Base-by-base conservation (phyloP, 2,888 invertebrate genomes). In the Scrobipalpa costella region DNA sequence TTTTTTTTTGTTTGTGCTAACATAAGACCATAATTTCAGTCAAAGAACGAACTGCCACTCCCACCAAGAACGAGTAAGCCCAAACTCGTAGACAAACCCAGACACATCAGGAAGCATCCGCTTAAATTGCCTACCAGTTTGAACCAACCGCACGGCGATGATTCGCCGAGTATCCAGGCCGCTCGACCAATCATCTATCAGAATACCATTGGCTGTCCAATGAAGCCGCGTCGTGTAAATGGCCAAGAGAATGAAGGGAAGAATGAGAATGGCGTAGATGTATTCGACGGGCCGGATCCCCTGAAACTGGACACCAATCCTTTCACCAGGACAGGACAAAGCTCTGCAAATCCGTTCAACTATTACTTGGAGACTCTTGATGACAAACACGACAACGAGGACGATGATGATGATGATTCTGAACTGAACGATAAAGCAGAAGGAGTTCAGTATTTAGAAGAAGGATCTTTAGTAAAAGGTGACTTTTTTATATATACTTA, bases 51-150 rank as follows among this genome's bases (percentile, higher is more conserved):
- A 17, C 70, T 90, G 1, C 89, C 89, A 0, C 71, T 90, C 0
- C 90, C 90, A 1, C 89, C 90, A 0, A 75, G 87, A 1, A 75
- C 78, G 0, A 80, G 73, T 1, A 89, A 90, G 59, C 84, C 86
- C 0, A 84, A 81, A 64, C 70, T 90, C 1, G 74, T 90, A 0
- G 87, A 90, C 69, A 87, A 84, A 61, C 86, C 86, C 0, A 77
- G 90, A 0, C 90, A 91, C 68, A 71, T 87, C 1, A 74, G 90
- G 7, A 87, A 85, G 64, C 79, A 90, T 64, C 90, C 90, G 0
- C 71, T 90, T 0, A 80, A 76, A 60, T 40, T 88, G 19, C 79
- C 81, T 0, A 64, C 67, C 7, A 64, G 64, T 2, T 62, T 52
- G 1, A 59, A 40, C 15, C 1, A 55, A 9, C 8, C 50, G 19